phyloP scores from a whole-genome alignment of 2,797 vertebrate genomes.

The Malacoraja senta region DNA sequence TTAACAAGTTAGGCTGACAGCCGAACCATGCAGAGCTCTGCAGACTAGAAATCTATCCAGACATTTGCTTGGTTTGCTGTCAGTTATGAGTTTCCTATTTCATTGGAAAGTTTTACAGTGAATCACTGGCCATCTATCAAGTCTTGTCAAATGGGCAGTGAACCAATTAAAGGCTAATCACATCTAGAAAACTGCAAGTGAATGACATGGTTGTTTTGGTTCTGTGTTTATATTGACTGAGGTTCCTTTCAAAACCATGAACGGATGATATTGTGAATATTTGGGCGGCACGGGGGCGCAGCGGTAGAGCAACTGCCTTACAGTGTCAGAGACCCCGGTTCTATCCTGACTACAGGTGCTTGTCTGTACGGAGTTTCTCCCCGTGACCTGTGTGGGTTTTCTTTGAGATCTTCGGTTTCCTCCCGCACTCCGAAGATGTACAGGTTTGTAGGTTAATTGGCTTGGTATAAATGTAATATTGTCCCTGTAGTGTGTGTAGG shows the following conservation, averaged over 20 bases:
- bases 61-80: neutral
- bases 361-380: too few relatives aligned
- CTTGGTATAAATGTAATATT: too few relatives aligned
- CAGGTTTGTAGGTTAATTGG: too few relatives aligned
- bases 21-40: neutral
- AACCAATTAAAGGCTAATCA: neutral
- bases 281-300: too few relatives aligned
- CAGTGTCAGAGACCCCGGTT: too few relatives aligned
- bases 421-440: too few relatives aligned
- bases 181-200: neutral
- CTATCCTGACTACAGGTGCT: too few relatives aligned
- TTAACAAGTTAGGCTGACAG: neutral
- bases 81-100: neutral
- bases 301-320: too few relatives aligned
- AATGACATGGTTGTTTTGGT: neutral
- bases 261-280: neutral
- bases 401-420: too few relatives aligned
- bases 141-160: neutral
- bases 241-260: neutral
- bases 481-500: too few relatives aligned
- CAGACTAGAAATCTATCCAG: neutral
- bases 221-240: neutral
- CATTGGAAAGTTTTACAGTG: slow-evolving; percentile 5
- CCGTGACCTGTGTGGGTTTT: too few relatives aligned
- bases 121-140: slow-evolving; percentile 18